A percentile compares a stretch with the other conserved stretches of the same genome.
These are phyloP conservation scores for Leptothorax acervorum DNA, from an alignment of 2,888 invertebrate species.

Conservation along the genomic window DNA sequence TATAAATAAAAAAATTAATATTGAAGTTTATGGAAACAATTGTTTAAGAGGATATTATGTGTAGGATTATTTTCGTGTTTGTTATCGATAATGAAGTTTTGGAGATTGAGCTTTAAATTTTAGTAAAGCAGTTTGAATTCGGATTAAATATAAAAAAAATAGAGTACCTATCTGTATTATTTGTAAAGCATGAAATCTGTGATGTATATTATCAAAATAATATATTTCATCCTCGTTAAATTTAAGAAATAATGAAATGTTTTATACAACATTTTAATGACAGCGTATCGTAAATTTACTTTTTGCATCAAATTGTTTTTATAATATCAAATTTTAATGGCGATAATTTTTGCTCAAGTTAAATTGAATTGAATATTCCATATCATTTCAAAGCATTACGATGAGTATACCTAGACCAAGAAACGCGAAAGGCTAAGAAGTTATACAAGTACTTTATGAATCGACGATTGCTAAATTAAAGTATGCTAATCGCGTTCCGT, in stretches of 20 bases:
- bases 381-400: conserved; percentile 15
- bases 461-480: conserved; percentile 28
- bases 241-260: background rate
- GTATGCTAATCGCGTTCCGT: conserved; percentile 19
- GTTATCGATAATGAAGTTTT: background rate
- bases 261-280: background rate
- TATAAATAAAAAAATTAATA: conserved; percentile 1
- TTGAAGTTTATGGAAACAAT: background rate
- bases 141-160: background rate
- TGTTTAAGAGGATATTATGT: background rate
- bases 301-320: background rate
- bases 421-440: conserved; percentile 13
- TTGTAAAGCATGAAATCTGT: too few species aligned
- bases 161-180: background rate
- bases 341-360: background rate
- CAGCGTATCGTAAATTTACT: background rate
- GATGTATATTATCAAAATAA: background rate
- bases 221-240: background rate
- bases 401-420: background rate
- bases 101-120: background rate
- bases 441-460: conserved; percentile 18
- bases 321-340: background rate
- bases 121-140: background rate
- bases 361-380: background rate
- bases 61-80: background rate